A percentile compares a stretch with the other conserved stretches of the same genome.
These are phyloP conservation scores for Drosophila truncata DNA, from an alignment of 1,140 invertebrate species.

Conservation along the genomic window DNA sequence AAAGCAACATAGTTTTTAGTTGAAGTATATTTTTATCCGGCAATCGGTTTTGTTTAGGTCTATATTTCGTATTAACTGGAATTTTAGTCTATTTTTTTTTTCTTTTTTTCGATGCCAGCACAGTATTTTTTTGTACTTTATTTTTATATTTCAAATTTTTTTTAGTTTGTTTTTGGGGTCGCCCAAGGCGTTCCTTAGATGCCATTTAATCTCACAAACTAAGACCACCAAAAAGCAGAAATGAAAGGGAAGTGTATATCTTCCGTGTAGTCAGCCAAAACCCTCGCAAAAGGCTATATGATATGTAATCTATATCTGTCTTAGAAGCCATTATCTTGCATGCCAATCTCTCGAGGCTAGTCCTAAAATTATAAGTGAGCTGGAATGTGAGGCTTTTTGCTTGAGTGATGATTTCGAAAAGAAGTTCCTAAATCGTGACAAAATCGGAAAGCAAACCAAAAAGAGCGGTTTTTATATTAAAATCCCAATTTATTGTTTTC, in stretches of 20 bases:
- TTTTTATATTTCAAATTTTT: conserved; percentile 52
- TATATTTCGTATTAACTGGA: conserved; percentile 31
- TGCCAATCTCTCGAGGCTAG: conserved; percentile 54
- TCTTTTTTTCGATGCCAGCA: conserved; percentile 48
- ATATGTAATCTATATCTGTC: conserved; percentile 23
- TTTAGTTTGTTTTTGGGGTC: conserved; percentile 23
- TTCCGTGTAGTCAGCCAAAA: conserved; percentile 50
- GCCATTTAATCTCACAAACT: conserved; percentile 61
- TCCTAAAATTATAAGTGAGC: conserved; percentile 54
- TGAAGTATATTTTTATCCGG: conserved; percentile 51
- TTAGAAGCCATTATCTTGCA: conserved; percentile 51
- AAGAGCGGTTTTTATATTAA: conserved; percentile 19
- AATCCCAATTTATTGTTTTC: background rate
- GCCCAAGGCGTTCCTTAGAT: conserved; percentile 13
- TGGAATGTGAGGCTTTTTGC: conserved; percentile 18
- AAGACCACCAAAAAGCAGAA: conserved; percentile 47
- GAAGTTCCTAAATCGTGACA: conserved; percentile 50
- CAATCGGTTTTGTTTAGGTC: conserved; percentile 24
- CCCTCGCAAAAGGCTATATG: conserved; percentile 52
- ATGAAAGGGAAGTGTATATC: conserved; percentile 5
- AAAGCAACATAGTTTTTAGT: conserved; percentile 43
- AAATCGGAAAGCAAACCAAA: conserved; percentile 8
- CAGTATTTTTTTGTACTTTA: conserved; percentile 75
- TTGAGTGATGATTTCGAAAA: conserved; percentile 25
- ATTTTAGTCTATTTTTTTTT: conserved; percentile 39